Evolutionary conservation across 2,797 vertebrate species (phyloP).

Genomic region (Thunnus albacares): DNA sequence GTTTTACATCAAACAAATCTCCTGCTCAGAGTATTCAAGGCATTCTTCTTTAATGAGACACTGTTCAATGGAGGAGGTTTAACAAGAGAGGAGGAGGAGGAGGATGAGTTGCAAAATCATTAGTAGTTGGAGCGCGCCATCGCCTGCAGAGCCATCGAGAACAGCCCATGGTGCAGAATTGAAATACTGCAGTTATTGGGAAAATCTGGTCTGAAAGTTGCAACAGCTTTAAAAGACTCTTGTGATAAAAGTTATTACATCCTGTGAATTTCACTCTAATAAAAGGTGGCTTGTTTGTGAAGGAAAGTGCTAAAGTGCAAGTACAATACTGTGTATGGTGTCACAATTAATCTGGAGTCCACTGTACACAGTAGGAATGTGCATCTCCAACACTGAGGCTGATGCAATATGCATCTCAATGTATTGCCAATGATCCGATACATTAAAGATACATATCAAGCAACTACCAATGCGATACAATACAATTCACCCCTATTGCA

Average conservation of each 20-base stretch:
- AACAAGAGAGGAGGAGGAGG: neutral
- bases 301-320: too few species aligned
- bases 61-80: neutral
- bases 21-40: conserved; percentile 8
- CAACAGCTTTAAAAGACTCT: neutral
- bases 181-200: neutral
- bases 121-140: conserved; percentile 1
- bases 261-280: neutral
- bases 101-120: neutral
- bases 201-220: neutral
- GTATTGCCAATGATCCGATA: too few species aligned
- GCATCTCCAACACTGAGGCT: too few species aligned
- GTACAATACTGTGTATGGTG: too few species aligned
- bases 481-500: too few species aligned
- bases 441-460: too few species aligned
- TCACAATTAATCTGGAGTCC: too few species aligned
- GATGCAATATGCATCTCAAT: too few species aligned
- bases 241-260: neutral
- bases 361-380: too few species aligned
- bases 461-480: too few species aligned
- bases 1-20: conserved; percentile 24
- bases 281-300: neutral
- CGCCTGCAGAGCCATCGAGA: neutral
- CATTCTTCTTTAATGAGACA: conserved; percentile 32
- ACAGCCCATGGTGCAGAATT: neutral